A percentile compares a stretch with the other conserved stretches of the same genome.
These are phyloP conservation scores for Novumbra hubbsi DNA, from an alignment of 2,797 vertebrate genomes.

Conservation along the genomic window DNA sequence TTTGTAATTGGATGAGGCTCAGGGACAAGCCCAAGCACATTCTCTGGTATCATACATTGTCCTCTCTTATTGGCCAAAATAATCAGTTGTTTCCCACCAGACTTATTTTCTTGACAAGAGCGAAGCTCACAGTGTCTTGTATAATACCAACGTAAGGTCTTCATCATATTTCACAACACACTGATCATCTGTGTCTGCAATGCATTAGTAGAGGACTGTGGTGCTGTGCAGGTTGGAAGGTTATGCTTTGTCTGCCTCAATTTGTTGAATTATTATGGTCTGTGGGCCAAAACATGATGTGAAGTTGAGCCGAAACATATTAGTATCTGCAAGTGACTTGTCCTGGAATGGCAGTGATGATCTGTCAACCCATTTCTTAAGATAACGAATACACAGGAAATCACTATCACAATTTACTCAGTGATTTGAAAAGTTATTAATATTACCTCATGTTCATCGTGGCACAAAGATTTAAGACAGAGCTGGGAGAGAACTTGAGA, in stretches of 20 bases:
- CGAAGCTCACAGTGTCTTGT: not conserved
- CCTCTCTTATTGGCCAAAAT: no score
- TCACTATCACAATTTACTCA: no score
- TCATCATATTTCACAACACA: conserved; percentile 4
- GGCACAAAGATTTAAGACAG: no score
- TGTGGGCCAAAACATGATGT: not conserved
- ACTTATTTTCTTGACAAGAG: no score
- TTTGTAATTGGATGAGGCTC: not conserved
- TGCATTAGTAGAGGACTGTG: not conserved
- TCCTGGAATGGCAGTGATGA: not conserved
- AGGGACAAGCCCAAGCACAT: not conserved
- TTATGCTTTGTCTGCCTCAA: not conserved
- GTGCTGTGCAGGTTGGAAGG: not conserved
- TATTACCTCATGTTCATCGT: no score
- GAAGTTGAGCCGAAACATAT: not conserved
- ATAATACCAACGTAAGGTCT: not conserved
- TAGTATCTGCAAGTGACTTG: not conserved
- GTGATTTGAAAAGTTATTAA: no score
- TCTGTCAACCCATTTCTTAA: not conserved
- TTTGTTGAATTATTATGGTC: not conserved
- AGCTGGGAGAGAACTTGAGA: no score
- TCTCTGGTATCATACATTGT: no score
- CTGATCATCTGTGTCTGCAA: not conserved
- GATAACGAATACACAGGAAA: no score
- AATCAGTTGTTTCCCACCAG: no score